Percentiles rank a stretch among this genome's conserved stretches.
Conservation (phyloP, 2,797 vertebrate species). For the Aldrovandia affinis region DNA sequence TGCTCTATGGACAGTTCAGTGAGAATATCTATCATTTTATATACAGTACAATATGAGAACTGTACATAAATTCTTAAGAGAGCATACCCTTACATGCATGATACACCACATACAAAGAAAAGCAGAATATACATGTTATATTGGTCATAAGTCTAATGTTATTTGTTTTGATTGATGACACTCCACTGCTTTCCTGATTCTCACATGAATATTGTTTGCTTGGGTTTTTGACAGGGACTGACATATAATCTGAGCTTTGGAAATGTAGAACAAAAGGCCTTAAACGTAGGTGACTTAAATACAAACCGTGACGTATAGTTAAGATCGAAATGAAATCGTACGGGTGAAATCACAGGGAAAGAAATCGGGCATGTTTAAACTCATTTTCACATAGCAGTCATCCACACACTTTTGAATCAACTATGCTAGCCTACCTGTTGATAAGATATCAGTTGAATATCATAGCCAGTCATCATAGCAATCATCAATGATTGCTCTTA, state of each 20-base stretch:
- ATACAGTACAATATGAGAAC: slow-evolving; percentile 24
- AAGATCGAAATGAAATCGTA: too few species aligned
- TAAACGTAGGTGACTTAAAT: not conserved
- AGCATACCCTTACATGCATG: not conserved
- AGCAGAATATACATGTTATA: slow-evolving; percentile 25
- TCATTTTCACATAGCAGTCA: not conserved
- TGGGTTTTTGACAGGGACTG: not conserved
- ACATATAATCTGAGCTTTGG: slow-evolving; percentile 23
- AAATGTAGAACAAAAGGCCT: slow-evolving; percentile 25
- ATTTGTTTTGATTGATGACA: slow-evolving; percentile 32
- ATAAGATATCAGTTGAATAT: not conserved
- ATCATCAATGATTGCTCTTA: too few species aligned
- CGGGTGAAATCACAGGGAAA: not conserved
- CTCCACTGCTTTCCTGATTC: slow-evolving; percentile 36
- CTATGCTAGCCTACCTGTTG: not conserved
- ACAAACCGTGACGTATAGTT: too few species aligned
- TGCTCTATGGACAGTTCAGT: not conserved
- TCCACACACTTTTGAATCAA: not conserved
- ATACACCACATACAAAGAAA: not conserved
- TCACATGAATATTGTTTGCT: slow-evolving; percentile 35
- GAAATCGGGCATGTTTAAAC: not conserved
- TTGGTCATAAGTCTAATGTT: slow-evolving; percentile 24
- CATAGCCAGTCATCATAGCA: too few species aligned
- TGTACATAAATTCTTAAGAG: slow-evolving; percentile 21
- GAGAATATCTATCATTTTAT: not conserved